Base-by-base conservation (phyloP, 2,113 vertebrate species). In the Semnornis frantzii region DNA sequence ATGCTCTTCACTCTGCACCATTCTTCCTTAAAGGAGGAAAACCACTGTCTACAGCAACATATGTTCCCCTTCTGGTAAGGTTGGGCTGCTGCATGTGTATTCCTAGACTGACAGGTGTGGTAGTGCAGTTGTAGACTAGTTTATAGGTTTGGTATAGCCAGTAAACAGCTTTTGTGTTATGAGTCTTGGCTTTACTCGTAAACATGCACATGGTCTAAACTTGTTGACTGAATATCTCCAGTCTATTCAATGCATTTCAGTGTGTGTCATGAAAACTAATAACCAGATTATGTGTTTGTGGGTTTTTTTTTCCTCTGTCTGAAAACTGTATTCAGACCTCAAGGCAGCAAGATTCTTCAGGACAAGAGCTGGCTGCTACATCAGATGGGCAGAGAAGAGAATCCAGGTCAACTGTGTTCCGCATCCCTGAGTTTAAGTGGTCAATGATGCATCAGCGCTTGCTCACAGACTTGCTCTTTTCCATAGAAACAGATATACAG, bases 401-500 rank as follows among this genome's bases (percentile, higher is more conserved):
- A 24, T 89, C 98, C 20, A 98, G 99, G 42, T 98, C 98, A 12
- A 96, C 99, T 44, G 97, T 98, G 98, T 99, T 99, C 96, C 99
- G 98, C 31, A 99, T 99, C 95, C 99, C 99, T 31, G 99, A 99
- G 89, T 99, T 99, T 95, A 98, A 85, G 85, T 99, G 99, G 99
- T 99, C 99, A 18, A 97, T 98, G 73, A 99, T 99, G 99, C 99
- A 99, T 89, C 99, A 99, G 48, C 98, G 99, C 80, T 98, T 99
- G 95, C 98, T 99, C 73, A 99, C 98, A 17, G 99, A 99, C 97
- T 96, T 99, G 30, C 98, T 99, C 8, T 99, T 99, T 97, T 99
- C 99, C 39, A 98, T 99, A 46, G 99, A 99, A 97, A 99, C 99
- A 20, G 99, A 99, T 55, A 98, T 99, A 91, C 99, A 99, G 94